Conservation (phyloP, 2,888 invertebrate genomes). For the Julus scandinavius region DNA sequence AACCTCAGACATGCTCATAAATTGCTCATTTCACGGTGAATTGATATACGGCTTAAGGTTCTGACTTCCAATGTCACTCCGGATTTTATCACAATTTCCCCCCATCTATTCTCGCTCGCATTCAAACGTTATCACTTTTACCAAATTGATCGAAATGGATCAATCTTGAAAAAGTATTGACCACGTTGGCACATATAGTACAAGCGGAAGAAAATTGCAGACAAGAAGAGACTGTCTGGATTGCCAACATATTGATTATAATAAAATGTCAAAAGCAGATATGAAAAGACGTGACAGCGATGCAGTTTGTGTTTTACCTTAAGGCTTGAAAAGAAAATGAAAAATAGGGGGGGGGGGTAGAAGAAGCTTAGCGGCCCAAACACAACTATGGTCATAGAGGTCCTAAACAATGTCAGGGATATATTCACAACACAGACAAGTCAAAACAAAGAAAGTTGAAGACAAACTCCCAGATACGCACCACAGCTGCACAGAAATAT, state of each 20-base stretch:
- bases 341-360: too few relatives aligned
- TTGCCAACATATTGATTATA: slow-evolving; percentile 18
- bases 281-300: too few relatives aligned
- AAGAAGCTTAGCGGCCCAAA: too few relatives aligned
- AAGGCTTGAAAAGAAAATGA: too few relatives aligned
- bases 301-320: neutral
- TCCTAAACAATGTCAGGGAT: too few relatives aligned
- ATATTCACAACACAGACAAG: too few relatives aligned
- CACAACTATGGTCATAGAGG: too few relatives aligned
- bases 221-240: neutral
- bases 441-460: too few relatives aligned
- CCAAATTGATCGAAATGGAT: slow-evolving; percentile 24
- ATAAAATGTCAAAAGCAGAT: slow-evolving; percentile 4
- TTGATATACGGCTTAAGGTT: neutral
- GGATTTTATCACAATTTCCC: neutral
- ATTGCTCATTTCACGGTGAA: neutral
- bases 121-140: neutral
- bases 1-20: neutral
- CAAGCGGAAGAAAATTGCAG: neutral
- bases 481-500: too few relatives aligned
- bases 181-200: neutral
- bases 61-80: neutral
- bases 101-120: neutral
- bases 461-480: too few relatives aligned
- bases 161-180: neutral